Percentiles rank a stretch among this genome's conserved stretches.
phyloP scores from a whole-genome alignment of 2,113 vertebrate genomes.

The Catagonus wagneri region DNA sequence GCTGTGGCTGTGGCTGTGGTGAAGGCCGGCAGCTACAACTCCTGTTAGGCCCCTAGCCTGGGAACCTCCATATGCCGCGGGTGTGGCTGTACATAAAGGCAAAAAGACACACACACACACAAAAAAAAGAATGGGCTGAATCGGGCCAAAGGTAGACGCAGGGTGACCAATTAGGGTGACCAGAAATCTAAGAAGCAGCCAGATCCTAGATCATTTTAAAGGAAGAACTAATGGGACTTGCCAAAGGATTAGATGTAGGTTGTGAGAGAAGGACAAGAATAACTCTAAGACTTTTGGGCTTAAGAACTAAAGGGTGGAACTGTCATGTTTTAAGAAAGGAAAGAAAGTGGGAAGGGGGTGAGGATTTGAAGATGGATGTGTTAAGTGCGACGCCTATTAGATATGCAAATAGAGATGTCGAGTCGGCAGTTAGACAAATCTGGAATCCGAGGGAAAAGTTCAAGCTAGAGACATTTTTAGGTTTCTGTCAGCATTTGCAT shows the following conservation, averaged over 20 bases:
- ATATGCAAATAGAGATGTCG: constrained; percentile 54
- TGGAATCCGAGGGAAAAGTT: constrained; percentile 47
- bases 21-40: too few species aligned
- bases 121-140: background rate
- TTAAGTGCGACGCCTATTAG: constrained; percentile 41
- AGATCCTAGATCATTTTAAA: constrained; percentile 39
- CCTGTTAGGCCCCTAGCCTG: too few species aligned
- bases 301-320: background rate
- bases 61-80: too few species aligned
- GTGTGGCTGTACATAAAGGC: too few species aligned
- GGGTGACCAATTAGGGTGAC: background rate
- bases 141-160: background rate
- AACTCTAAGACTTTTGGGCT: constrained; percentile 57
- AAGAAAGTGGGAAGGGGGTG: background rate
- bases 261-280: constrained; percentile 52
- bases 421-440: constrained; percentile 57
- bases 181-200: background rate
- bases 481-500: constrained; percentile 63
- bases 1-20: too few species aligned
- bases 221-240: background rate
- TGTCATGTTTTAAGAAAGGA: constrained; percentile 42
- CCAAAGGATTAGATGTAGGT: constrained; percentile 34
- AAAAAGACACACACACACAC: too few species aligned
- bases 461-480: constrained; percentile 63
- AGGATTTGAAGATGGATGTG: constrained; percentile 59